Base-by-base conservation (phyloP, 2,888 invertebrate species). In the Petrolisthes manimaculis region DNA sequence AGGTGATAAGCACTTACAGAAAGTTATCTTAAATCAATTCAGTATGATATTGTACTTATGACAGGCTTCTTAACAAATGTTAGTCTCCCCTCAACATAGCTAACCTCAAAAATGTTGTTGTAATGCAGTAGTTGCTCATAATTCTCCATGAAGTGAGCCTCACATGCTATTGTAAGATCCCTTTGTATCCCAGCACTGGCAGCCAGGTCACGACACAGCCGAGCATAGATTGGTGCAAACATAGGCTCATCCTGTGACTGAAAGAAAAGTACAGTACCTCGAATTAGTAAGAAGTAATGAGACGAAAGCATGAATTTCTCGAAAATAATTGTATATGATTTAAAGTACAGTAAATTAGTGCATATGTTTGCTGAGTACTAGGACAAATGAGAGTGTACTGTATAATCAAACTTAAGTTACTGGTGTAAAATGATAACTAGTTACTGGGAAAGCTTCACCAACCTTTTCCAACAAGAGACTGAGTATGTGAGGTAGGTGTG, bases 231-330 rank as follows among this genome's bases (percentile, higher is more conserved):
- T 37, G 85, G 85, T 53, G 88, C 88, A 81, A 90, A 90, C 79
- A 90, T 77, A 12, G 90, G 90, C 54, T 90, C 90, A 86, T 90
- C 90, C 83, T 90, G 90, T 24, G 90, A 83, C 90, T 90, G 78
- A 85, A 56, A n/a, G 21, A 69, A 21, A 54, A 80, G 55, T 84
- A 24, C 24, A 9, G 6, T 75, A 37, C 37, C 37, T 37, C 2
- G 37, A 37, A 37, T 37, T 37, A 37, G 37, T 37, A 37, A 37
- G 0, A 37, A 37, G 37, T 37, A 37, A 37, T 37, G 2, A 37
- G 37, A 37, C 37, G 37, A 37, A 37, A 37, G 37, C 37, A 37
- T 37, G 37, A 37, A 37, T 37, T 37, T 37, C 37, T 37, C 37
- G 37, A 37, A 37, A 37, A 37, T 37, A 37, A 37, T 37, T 37